Evolutionary conservation across 2,888 invertebrate genomes (phyloP), one percentile per base, ranked within the genome.

Genomic region (Caenorhabditis sulstoni): DNA sequence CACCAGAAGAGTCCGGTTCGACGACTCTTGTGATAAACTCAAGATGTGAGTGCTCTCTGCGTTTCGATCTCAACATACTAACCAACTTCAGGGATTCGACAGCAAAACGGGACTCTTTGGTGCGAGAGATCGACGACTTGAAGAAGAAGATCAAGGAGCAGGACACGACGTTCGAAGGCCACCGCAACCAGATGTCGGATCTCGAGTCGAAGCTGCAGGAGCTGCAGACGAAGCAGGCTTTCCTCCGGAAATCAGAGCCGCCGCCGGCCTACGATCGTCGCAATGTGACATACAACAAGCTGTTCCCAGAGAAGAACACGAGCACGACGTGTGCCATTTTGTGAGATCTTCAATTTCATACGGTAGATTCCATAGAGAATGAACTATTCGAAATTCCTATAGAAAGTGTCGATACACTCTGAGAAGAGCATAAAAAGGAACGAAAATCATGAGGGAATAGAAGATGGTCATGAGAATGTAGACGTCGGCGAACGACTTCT

Each of bases 141-240:
- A 82, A 82, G 47, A 61, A 71, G 49, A 81, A 87, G 47, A 80
- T 88, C 29, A 79, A 81, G 45, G 85, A 88, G 66, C 88, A 88
- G 66, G 83, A 81, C 50, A 78, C 66, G 22, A 84, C 85, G 5
- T 86, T 87, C 70, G 81, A 84, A 61, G 88, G 87, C 9, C 88
- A 88, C 37, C 79, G 86, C 37, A 78, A 70, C 9, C 87, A 88
- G 66, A 87, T 88, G 88, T 75, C 76, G 14, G 68, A 81, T 29
- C 71, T 79, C 14, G 67, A 84, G 73, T 59, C 70, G 14, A 83
- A 82, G 52, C 65, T 85, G 14, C 59, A 77, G 47, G 85, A 83
- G 44, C 62, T 85, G 20, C 83, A 85, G 68, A 79, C 85, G 11
- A 81, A 82, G 11, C 83, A 85, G 55, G 52, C 85, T 7, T 74